These are phyloP conservation scores for Merluccius polli DNA, from an alignment of 2,797 vertebrate genomes.

Conservation along the genomic window DNA sequence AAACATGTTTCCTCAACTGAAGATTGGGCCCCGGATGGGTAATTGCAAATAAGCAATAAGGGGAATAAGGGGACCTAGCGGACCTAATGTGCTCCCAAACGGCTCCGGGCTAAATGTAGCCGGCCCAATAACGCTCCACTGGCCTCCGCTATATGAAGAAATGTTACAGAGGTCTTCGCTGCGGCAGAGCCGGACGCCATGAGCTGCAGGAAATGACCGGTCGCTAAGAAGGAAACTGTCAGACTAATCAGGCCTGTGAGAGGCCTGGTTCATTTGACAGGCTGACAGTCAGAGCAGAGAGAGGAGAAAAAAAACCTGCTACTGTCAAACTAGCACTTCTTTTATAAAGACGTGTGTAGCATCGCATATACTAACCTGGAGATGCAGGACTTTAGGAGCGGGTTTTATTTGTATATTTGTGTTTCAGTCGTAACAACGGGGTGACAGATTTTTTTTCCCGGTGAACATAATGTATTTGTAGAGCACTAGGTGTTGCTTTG, in stretches of 20 bases:
- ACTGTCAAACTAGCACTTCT: conserved; percentile 33
- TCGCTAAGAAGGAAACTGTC: conserved; percentile 42
- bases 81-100: conserved; percentile 16
- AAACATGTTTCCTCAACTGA: background rate
- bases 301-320: conserved; percentile 19
- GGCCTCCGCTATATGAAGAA: conserved; percentile 29
- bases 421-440: background rate
- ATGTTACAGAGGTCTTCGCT: conserved; percentile 27
- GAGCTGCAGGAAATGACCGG: conserved; percentile 50
- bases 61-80: conserved; percentile 9
- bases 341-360: conserved; percentile 13
- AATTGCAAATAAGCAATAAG: conserved; percentile 19
- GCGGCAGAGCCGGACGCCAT: conserved; percentile 23
- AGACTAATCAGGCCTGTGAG: conserved; percentile 41
- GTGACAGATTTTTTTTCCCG: background rate
- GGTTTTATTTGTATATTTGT: background rate
- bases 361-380: background rate
- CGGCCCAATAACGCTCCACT: conserved; percentile 24
- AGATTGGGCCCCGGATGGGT: conserved; percentile 2
- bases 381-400: background rate
- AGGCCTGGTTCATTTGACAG: conserved; percentile 33
- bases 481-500: background rate
- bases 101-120: conserved; percentile 10
- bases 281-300: conserved; percentile 36
- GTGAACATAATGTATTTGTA: background rate